Evolutionary conservation across 2,888 invertebrate genomes (phyloP), one percentile per base, ranked within the genome.

Genomic region (Magallana nippona): DNA sequence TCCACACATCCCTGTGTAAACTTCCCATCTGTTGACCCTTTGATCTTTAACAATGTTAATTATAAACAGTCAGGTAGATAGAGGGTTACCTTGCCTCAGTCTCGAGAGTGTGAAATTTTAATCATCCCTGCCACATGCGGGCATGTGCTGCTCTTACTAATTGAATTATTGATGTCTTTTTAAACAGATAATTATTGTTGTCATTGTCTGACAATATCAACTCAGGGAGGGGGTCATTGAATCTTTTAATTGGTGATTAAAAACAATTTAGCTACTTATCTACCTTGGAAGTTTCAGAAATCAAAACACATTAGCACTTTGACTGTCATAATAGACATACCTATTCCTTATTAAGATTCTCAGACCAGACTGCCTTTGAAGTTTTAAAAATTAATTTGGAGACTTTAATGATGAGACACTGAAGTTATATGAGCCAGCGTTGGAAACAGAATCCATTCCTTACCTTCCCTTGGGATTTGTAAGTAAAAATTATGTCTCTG

Each of bases 31-130:
- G 71, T 22, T 71, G 71, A 27, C 11, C 32, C 71, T 71, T 71
- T 71, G 71, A 71, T 71, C 71, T 71, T 63, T 71, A 71, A 71
- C 71, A 71, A 71, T 27, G 71, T 71, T 71, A 71, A 71, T 71
- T 71, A 71, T 71, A 32, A 71, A 71, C 71, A 71, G 71, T 71
- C 71, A 27, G 71, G 71, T 13, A 71, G 27, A 71, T 71, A 71
- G 71, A 27, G 13, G 22, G 32, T 11, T 13, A 71, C 71, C 71
- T 32, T 71, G 71, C 27, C 32, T 22, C 15, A 71, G 32, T 32
- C 15, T 15, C 32, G 32, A 13, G 15, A 71, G 71, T 71, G 71
- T 71, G 71, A 71, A 71, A 71, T 71, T 71, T 71, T 71, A 71
- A 71, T 27, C 22, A 15, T 27, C 71, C 10, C 13, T 22, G 71